These are phyloP conservation scores for Polyploca ridens DNA, from an alignment of 2,888 invertebrate genomes.

Conservation along the genomic window DNA sequence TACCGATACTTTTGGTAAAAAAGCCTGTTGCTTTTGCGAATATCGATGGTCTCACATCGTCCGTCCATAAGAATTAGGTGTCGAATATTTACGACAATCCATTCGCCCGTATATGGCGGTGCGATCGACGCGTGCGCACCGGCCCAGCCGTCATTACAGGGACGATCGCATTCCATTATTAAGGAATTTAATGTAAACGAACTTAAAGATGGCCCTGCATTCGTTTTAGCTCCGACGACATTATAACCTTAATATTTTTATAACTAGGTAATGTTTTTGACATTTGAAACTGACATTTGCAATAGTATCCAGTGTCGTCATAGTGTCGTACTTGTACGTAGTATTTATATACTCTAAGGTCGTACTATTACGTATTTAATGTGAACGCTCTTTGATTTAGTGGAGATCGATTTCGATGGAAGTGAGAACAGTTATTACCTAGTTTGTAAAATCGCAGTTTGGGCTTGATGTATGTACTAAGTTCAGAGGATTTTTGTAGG, in stretches of 20 bases:
- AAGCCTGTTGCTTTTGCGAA: too few relatives aligned
- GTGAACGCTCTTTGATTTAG: too few relatives aligned
- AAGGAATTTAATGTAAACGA: conserved; percentile 67
- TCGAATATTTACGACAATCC: conserved; percentile 64
- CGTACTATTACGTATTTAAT: too few relatives aligned
- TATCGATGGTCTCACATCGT: conserved; percentile 30
- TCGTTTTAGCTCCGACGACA: conserved; percentile 43
- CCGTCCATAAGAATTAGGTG: conserved; percentile 61
- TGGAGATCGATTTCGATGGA: too few relatives aligned
- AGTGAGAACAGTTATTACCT: conserved; percentile 20
- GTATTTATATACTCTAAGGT: too few relatives aligned
- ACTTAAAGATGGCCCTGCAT: conserved; percentile 28
- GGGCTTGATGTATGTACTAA: background rate
- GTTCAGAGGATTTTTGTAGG: background rate
- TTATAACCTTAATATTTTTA: conserved; percentile 37
- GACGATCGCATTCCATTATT: conserved; percentile 63
- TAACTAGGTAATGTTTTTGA: conserved; percentile 41
- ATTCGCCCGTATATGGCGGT: conserved; percentile 51
- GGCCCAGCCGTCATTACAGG: conserved; percentile 54
- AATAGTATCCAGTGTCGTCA: too few relatives aligned
- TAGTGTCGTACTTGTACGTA: too few relatives aligned
- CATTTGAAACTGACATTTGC: conserved; percentile 28
- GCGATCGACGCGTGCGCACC: conserved; percentile 54
- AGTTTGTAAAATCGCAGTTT: conserved; percentile 1
- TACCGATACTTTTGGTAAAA: background rate